These are phyloP conservation scores for Myiagra hebetior DNA, from an alignment of 2,113 vertebrate genomes.

Conservation along the genomic window DNA sequence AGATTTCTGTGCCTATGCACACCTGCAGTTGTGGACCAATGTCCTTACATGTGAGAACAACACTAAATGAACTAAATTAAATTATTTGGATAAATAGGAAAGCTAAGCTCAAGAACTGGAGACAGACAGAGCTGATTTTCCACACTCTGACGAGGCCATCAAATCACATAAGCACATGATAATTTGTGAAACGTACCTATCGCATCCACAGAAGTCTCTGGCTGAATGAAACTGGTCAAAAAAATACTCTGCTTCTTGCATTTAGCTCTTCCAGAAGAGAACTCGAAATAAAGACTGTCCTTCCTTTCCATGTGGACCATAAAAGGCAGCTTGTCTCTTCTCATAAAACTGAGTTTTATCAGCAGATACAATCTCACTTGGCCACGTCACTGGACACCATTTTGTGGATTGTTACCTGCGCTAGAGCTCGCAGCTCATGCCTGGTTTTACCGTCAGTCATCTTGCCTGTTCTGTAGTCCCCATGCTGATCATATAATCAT, in stretches of 20 bases:
- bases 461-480: not conserved
- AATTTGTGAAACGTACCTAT: not conserved
- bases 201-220: not conserved
- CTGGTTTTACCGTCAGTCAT: not conserved
- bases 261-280: not conserved
- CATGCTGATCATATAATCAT: not conserved
- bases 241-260: not conserved
- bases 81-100: not conserved
- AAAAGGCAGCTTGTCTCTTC: not conserved
- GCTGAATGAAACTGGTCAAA: not conserved
- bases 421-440: not conserved
- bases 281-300: accelerated
- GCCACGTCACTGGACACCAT: accelerated
- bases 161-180: not conserved
- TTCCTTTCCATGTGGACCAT: not conserved
- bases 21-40: not conserved
- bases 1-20: not conserved
- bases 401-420: not conserved
- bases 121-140: not conserved
- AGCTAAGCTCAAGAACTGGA: not conserved
- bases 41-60: not conserved
- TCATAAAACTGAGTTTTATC: not conserved
- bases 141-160: not conserved
- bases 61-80: not conserved
- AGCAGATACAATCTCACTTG: not conserved